Conservation (phyloP, 2,888 invertebrate genomes). For the Tenthredo amoena region DNA sequence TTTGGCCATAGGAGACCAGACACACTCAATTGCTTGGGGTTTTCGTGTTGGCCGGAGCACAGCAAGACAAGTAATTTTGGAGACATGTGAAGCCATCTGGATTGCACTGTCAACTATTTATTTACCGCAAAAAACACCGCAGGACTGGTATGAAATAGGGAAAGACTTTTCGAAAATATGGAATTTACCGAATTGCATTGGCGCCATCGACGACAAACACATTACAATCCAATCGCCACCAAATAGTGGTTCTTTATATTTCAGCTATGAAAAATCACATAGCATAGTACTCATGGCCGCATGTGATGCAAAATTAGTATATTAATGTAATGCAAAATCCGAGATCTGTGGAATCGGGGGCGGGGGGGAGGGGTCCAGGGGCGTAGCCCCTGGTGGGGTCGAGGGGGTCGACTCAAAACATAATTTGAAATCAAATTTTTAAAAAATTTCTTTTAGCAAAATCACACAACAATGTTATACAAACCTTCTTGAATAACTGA, state of each 20-base stretch:
- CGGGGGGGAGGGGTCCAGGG: no score
- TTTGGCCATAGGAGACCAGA: constrained; percentile 54
- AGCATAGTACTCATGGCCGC: constrained; percentile 58
- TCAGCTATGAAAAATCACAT: constrained; percentile 58
- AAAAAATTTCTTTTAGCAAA: no score
- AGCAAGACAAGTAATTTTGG: constrained; percentile 32
- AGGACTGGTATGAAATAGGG: constrained; percentile 42
- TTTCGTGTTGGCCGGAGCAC: constrained; percentile 50
- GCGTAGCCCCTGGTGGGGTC: no score
- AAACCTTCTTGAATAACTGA: no score
- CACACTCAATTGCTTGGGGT: constrained; percentile 43
- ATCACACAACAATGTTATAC: no score
- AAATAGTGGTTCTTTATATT: constrained; percentile 56
- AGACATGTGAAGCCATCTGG: constrained; percentile 48
- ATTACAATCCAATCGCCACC: constrained; percentile 52
- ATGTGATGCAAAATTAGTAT: constrained; percentile 59
- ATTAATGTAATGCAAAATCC: no score
- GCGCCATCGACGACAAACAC: constrained; percentile 56
- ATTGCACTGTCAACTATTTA: constrained; percentile 43
- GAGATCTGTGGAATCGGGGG: no score
- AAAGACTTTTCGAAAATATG: constrained; percentile 40
- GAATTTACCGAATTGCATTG: constrained; percentile 44
- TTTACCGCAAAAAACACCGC: constrained; percentile 19
- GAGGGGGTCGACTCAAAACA: no score
- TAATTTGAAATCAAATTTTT: no score